These are phyloP conservation scores for Aix galericulata DNA, from an alignment of 2,113 vertebrate genomes.

Conservation along the genomic window DNA sequence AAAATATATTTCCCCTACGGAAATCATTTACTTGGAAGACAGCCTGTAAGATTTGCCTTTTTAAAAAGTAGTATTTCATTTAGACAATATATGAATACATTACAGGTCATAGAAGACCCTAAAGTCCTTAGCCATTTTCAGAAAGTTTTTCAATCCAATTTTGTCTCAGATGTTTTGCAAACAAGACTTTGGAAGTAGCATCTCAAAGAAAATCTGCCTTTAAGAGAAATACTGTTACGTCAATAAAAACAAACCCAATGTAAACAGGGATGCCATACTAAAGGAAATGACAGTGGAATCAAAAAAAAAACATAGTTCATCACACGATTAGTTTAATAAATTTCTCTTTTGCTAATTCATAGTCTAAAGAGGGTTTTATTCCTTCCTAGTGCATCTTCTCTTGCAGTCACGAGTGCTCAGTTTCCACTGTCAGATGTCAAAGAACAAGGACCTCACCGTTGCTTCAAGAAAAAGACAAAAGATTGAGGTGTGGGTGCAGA, in stretches of 20 bases:
- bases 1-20: constrained; percentile 72
- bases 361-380: constrained; percentile 37
- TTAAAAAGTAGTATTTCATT: constrained; percentile 65
- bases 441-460: constrained; percentile 29
- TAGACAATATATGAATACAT: constrained; percentile 61
- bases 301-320: neutral
- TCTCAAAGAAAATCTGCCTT: constrained; percentile 47
- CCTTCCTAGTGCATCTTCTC: constrained; percentile 41
- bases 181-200: constrained; percentile 55
- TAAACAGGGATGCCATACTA: neutral
- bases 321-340: neutral
- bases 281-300: neutral
- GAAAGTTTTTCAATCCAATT: constrained; percentile 41
- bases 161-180: constrained; percentile 13
- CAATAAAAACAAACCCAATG: neutral
- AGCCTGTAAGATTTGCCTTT: constrained; percentile 61
- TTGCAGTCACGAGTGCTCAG: constrained; percentile 18
- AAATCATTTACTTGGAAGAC: constrained; percentile 75
- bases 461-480: neutral
- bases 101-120: constrained; percentile 45
- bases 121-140: constrained; percentile 54
- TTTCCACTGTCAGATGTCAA: constrained; percentile 37
- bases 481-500: neutral
- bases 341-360: constrained; percentile 1
- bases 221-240: constrained; percentile 10